phyloP scores from a whole-genome alignment of 2,888 invertebrate species.

The Electrophaes corylata region DNA sequence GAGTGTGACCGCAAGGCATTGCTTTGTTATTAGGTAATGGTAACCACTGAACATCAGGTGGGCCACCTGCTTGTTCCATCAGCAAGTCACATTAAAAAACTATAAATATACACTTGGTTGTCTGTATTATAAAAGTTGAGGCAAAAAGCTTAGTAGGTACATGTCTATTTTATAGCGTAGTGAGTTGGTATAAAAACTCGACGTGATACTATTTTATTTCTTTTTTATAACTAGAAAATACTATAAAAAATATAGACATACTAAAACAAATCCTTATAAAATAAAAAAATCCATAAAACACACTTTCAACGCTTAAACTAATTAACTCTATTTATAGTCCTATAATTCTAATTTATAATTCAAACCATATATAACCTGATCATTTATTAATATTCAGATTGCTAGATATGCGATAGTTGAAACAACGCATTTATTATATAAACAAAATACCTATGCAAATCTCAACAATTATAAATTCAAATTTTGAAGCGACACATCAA shows the following conservation, averaged over 20 bases:
- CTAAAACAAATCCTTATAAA: background rate
- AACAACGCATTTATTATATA: conserved; percentile 37
- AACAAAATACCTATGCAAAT: conserved; percentile 67
- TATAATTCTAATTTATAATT: conserved; percentile 6
- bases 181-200: no score
- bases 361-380: conserved; percentile 10
- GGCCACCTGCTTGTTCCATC: no score
- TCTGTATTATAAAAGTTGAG: no score
- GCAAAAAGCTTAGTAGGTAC: no score
- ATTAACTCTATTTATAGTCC: background rate
- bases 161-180: no score
- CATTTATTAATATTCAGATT: conserved; percentile 16
- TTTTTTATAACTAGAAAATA: no score
- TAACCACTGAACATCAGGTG: no score
- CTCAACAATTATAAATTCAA: conserved; percentile 53
- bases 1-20: no score
- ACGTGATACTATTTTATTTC: background rate
- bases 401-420: conserved; percentile 21
- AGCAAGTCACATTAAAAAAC: no score
- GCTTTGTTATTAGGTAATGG: no score
- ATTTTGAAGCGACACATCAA: conserved; percentile 27
- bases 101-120: no score
- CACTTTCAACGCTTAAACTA: background rate
- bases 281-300: background rate
- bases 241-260: background rate